A percentile compares a stretch with the other conserved stretches of the same genome.
Evolutionary conservation across 1,140 invertebrate species (phyloP).

Genomic region (Macrobrachium nipponense): DNA sequence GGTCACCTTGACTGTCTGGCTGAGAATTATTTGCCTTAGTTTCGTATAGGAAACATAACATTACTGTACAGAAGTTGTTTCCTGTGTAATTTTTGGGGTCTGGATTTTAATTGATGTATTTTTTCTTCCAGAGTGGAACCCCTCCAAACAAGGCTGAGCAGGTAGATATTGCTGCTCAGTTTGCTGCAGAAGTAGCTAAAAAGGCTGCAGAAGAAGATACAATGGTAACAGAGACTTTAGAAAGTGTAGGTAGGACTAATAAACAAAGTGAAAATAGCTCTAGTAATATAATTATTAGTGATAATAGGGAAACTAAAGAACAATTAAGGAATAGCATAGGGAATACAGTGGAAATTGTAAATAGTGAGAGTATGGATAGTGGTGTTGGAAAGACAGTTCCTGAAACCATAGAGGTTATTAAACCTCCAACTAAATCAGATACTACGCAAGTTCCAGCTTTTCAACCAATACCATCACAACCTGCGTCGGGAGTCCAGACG

Average conservation of each 20-base stretch:
- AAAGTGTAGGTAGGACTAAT: slow-evolving; percentile 55
- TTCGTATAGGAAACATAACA: no score
- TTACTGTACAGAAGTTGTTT: background rate
- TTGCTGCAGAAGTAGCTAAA: slow-evolving; percentile 54
- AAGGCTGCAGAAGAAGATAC: slow-evolving; percentile 55
- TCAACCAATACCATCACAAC: no score
- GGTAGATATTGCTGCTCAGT: slow-evolving; percentile 45
- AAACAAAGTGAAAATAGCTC: slow-evolving; percentile 58
- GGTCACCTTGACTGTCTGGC: no score
- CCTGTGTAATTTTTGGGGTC: background rate
- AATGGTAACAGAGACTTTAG: slow-evolving; percentile 45
- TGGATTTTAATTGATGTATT: background rate
- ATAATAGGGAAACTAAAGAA: slow-evolving; percentile 57
- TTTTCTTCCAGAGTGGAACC: slow-evolving; percentile 50
- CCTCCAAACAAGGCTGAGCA: slow-evolving; percentile 48
- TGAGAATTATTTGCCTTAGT: no score
- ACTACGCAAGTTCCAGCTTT: no score
- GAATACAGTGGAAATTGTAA: slow-evolving; percentile 49
- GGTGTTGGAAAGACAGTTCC: slow-evolving; percentile 48
- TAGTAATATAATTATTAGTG: slow-evolving; percentile 57
- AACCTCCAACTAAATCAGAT: slow-evolving; percentile 28
- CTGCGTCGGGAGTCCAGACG: background rate
- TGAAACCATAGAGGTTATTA: slow-evolving; percentile 45
- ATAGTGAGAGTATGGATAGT: slow-evolving; percentile 49
- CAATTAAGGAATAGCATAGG: slow-evolving; percentile 58